A percentile compares a stretch with the other conserved stretches of the same genome.
Conservation (phyloP, 2,888 invertebrate species). For the Mythimna pallens region DNA sequence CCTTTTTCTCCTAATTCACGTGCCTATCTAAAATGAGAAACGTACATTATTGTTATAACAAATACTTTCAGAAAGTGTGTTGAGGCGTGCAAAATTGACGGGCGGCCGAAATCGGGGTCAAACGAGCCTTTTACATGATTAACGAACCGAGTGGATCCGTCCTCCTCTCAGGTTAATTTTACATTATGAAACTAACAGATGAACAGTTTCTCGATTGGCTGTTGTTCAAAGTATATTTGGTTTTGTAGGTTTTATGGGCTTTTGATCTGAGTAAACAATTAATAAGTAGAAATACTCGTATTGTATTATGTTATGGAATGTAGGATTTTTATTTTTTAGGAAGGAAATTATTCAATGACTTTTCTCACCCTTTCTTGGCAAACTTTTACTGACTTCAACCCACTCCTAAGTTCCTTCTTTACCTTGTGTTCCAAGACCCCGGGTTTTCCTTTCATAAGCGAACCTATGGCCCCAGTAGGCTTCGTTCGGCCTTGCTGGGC, state of each 20-base stretch:
- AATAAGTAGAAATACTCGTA: background rate
- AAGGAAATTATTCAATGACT: too few species aligned
- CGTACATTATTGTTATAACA: slow-evolving; percentile 51
- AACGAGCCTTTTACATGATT: slow-evolving; percentile 50
- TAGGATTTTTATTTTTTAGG: too few species aligned
- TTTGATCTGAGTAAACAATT: slow-evolving; percentile 20
- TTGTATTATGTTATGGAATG: background rate
- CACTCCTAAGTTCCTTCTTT: too few species aligned
- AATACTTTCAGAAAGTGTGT: slow-evolving; percentile 51
- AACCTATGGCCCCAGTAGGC: too few species aligned
- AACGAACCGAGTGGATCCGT: slow-evolving; percentile 49
- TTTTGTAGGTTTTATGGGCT: slow-evolving; percentile 6
- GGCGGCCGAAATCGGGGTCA: slow-evolving; percentile 45
- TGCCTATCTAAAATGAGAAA: slow-evolving; percentile 19
- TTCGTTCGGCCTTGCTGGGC: too few species aligned
- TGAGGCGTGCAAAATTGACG: slow-evolving; percentile 70
- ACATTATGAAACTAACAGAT: slow-evolving; percentile 50
- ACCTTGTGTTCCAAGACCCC: too few species aligned
- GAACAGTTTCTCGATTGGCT: slow-evolving; percentile 36
- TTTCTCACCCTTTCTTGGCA: too few species aligned
- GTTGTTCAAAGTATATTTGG: slow-evolving; percentile 37
- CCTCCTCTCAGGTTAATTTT: slow-evolving; percentile 45
- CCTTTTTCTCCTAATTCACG: background rate
- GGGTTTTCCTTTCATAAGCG: too few species aligned
- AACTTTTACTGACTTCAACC: too few species aligned